Base-by-base conservation (phyloP, 2,888 invertebrate species). In the Drosophila picticornis region DNA sequence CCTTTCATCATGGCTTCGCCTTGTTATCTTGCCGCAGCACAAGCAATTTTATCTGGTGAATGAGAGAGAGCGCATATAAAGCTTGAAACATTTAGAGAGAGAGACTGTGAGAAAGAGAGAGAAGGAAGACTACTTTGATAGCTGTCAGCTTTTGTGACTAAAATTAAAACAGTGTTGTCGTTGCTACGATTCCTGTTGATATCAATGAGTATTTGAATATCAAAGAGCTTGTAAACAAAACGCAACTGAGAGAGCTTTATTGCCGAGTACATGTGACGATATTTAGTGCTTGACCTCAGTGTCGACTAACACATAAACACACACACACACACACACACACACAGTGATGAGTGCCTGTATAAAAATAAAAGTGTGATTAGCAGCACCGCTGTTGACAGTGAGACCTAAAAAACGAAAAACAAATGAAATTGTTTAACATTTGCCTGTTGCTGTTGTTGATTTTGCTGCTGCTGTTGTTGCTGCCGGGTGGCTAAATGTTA, bases 191-290 rank as follows among this genome's bases (percentile, higher is more conserved):
- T 71, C 62, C 32, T 61, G 38, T 53, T 48, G 58, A 31, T 22
- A 31, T 43, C 51, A 51, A 51, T 69, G 50, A 50, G 53, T 56
- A 53, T 75, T 75, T 66, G 51, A 73, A 72, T 71, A 85, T 79
- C 77, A 73, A 82, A 85, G 85, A 85, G 80, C 63, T 73, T 71
- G 70, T 88, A 90, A 90, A 88, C 89, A 88, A 88, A 71, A 58
- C 64, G 46, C 62, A 64, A 27, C 38, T 59, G 81, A 77, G 60
- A 62, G 82, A 78, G 71, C 56, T 60, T 60, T 58, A 7, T n/a
- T 6, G 40, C 27, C 59, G 29, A 62, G 58, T 66, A 73, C 57
- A 43, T 65, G 67, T 68, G 81, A 59, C 53, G 66, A 64, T 81
- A 77, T 62, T 77, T 51, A 69, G 61, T 63, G 58, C 68, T 67